phyloP scores from a whole-genome alignment of 2,797 vertebrate species.

The Acrossocheilus wenchowensis region DNA sequence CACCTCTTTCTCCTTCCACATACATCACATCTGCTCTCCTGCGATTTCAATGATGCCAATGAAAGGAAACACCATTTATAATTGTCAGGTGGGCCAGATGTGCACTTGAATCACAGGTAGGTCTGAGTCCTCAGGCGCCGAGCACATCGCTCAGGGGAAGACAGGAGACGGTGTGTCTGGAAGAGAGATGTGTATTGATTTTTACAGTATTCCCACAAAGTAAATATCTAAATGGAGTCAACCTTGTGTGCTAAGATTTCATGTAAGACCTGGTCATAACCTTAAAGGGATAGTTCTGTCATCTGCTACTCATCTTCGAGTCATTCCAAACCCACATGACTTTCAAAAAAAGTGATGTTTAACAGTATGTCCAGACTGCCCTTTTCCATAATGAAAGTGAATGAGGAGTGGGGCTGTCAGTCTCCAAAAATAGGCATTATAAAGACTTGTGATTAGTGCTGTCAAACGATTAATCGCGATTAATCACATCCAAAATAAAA shows the following conservation, averaged over 20 bases:
- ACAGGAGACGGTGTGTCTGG: constrained; percentile 30
- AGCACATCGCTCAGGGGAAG: constrained; percentile 4
- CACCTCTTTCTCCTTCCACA: background rate
- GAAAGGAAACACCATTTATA: constrained; percentile 26
- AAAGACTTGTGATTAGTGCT: background rate
- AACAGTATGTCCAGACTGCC: background rate
- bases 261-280: background rate
- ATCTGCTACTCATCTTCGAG: background rate
- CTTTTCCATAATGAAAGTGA: background rate
- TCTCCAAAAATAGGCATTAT: background rate
- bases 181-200: constrained; percentile 68
- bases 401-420: background rate
- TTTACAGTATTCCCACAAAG: constrained; percentile 67
- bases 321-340: background rate
- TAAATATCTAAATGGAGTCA: constrained; percentile 79
- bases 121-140: constrained; percentile 21
- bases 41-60: constrained; percentile 12
- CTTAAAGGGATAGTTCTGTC: background rate
- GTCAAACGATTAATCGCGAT: no score
- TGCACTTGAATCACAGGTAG: constrained; percentile 20
- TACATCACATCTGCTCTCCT: constrained; percentile 30
- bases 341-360: background rate
- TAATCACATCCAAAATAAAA: no score
- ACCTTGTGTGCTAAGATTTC: constrained; percentile 69
- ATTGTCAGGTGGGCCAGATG: constrained; percentile 23